phyloP scores from a whole-genome alignment of 2,113 vertebrate genomes.

The Grallaria varia region DNA sequence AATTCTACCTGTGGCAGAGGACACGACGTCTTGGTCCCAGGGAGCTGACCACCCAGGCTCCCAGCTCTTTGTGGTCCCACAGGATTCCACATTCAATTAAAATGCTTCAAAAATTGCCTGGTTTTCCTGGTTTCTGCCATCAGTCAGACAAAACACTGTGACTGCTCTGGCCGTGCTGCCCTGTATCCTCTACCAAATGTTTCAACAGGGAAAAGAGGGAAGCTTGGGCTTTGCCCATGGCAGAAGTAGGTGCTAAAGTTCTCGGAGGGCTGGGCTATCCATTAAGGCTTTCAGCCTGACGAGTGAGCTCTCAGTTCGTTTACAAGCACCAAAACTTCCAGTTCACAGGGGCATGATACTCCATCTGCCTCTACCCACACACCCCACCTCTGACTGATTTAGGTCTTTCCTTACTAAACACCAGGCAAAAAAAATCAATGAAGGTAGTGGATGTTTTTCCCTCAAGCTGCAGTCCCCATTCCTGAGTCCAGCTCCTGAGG shows the following conservation, averaged over 20 bases:
- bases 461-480: neutral
- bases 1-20: neutral
- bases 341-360: rapidly evolving
- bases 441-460: neutral
- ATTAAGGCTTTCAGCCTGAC: neutral
- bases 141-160: neutral
- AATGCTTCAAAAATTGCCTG: neutral
- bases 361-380: neutral
- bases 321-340: neutral
- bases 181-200: neutral
- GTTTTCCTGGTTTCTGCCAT: neutral
- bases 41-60: neutral
- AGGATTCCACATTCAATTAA: neutral
- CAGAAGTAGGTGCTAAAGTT: neutral
- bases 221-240: neutral
- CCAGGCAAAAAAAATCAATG: neutral
- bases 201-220: neutral
- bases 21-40: neutral
- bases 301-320: neutral
- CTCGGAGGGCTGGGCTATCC: neutral
- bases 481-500: neutral
- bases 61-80: neutral
- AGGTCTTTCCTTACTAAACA: neutral
- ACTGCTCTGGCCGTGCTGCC: neutral
- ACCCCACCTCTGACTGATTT: neutral